A percentile compares a stretch with the other conserved stretches of the same genome.
These are phyloP conservation scores for Antheraea assamensis DNA, from an alignment of 2,888 invertebrate genomes.

Conservation along the genomic window DNA sequence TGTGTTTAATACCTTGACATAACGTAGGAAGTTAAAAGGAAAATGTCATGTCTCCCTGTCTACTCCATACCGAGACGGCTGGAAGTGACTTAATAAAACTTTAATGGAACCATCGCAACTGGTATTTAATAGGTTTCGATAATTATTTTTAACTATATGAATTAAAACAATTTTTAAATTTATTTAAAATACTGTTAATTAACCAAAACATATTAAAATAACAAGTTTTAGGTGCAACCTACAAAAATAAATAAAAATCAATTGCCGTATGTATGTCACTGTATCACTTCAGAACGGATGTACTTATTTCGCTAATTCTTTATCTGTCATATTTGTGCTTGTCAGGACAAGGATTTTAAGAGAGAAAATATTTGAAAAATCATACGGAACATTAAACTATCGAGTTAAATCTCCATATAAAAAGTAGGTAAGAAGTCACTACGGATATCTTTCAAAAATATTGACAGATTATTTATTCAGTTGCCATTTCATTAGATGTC, in stretches of 20 bases:
- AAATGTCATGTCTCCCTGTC: conserved; percentile 26
- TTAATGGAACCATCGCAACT: not conserved
- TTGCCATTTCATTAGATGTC: no score
- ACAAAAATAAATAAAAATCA: not conserved
- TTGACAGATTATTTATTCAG: no score
- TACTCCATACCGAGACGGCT: not conserved
- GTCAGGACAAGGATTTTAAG: no score
- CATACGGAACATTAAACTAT: no score
- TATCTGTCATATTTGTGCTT: no score
- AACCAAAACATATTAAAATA: not conserved
- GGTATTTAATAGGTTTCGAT: not conserved
- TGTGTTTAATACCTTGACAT: not conserved
- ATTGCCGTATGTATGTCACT: no score
- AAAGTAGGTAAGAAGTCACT: no score
- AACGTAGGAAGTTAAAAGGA: conserved; percentile 35
- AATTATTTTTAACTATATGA: not conserved
- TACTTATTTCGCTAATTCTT: no score
- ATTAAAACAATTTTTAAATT: not conserved
- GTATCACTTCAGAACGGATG: no score
- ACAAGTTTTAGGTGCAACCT: not conserved
- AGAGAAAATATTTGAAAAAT: no score
- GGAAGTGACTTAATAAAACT: not conserved
- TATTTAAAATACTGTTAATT: not conserved
- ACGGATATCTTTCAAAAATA: no score
- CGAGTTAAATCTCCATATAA: no score